These are phyloP conservation scores for Aphelenchoides besseyi DNA, from an alignment of 1,140 invertebrate genomes.

Conservation along the genomic window DNA sequence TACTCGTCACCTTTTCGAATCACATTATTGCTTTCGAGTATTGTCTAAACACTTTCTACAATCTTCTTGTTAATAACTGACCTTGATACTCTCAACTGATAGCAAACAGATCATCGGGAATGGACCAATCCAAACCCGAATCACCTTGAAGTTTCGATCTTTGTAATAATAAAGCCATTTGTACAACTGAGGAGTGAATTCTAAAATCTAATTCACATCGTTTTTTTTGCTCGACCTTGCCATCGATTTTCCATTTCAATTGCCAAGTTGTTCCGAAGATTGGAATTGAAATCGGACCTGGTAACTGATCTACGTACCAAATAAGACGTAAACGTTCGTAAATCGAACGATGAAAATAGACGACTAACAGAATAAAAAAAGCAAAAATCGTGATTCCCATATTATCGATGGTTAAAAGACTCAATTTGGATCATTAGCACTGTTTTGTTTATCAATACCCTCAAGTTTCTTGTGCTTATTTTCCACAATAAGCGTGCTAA, in stretches of 20 bases:
- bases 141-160: conserved; percentile 11
- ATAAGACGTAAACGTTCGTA: conserved; percentile 14
- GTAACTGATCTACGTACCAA: conserved; percentile 7
- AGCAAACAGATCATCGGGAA: conserved; percentile 27
- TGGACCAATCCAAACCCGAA: conserved; percentile 27
- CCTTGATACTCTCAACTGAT: conserved; percentile 11
- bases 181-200: neutral
- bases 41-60: neutral
- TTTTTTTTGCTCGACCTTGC: neutral
- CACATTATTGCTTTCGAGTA: conserved; percentile 22
- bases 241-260: conserved; percentile 38
- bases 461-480: too few species aligned
- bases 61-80: neutral
- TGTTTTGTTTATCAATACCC: too few species aligned
- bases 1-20: conserved; percentile 31
- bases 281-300: conserved; percentile 13
- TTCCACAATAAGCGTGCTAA: too few species aligned
- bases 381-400: neutral
- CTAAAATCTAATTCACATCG: neutral
- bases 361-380: neutral
- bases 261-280: conserved; percentile 28
- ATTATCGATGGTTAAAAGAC: too few species aligned
- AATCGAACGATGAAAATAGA: neutral
- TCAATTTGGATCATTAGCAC: too few species aligned
- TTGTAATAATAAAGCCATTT: conserved; percentile 6